A percentile compares a stretch with the other conserved stretches of the same genome.
phyloP scores from a whole-genome alignment of 2,888 invertebrate genomes.

The Anaspis maculata region DNA sequence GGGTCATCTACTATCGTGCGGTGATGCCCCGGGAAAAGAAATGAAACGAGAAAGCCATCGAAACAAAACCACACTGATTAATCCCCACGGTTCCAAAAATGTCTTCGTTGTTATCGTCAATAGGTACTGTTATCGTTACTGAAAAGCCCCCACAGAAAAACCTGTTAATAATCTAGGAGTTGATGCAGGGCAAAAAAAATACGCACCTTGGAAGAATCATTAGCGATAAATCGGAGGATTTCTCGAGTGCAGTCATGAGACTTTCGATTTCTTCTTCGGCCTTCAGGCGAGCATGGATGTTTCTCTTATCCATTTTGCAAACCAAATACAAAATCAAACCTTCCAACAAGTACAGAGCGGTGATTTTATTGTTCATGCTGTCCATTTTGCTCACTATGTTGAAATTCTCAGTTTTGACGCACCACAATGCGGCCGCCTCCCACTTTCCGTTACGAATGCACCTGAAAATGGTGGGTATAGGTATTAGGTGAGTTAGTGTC shows the following conservation, averaged over 20 bases:
- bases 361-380: slow-evolving; percentile 39
- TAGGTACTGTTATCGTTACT: too few relatives aligned
- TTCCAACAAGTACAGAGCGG: slow-evolving; percentile 48
- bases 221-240: slow-evolving; percentile 25
- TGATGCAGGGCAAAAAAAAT: too few relatives aligned
- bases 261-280: slow-evolving; percentile 29
- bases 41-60: too few relatives aligned
- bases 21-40: too few relatives aligned
- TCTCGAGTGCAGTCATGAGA: slow-evolving; percentile 29
- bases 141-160: too few relatives aligned
- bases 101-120: too few relatives aligned
- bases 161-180: too few relatives aligned
- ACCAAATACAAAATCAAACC: slow-evolving; percentile 49
- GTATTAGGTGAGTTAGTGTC: background rate
- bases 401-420: slow-evolving; percentile 36
- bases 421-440: slow-evolving; percentile 50
- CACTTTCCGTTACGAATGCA: slow-evolving; percentile 49
- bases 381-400: slow-evolving; percentile 29
- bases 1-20: too few relatives aligned
- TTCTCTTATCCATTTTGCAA: slow-evolving; percentile 32
- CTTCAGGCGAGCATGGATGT: slow-evolving; percentile 22
- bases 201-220: slow-evolving; percentile 39
- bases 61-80: too few relatives aligned
- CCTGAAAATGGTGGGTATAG: slow-evolving; percentile 42
- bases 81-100: too few relatives aligned